Percentiles rank a stretch among this genome's conserved stretches.
These are phyloP conservation scores for Gadus chalcogrammus DNA, from an alignment of 2,113 vertebrate genomes.

Conservation along the genomic window DNA sequence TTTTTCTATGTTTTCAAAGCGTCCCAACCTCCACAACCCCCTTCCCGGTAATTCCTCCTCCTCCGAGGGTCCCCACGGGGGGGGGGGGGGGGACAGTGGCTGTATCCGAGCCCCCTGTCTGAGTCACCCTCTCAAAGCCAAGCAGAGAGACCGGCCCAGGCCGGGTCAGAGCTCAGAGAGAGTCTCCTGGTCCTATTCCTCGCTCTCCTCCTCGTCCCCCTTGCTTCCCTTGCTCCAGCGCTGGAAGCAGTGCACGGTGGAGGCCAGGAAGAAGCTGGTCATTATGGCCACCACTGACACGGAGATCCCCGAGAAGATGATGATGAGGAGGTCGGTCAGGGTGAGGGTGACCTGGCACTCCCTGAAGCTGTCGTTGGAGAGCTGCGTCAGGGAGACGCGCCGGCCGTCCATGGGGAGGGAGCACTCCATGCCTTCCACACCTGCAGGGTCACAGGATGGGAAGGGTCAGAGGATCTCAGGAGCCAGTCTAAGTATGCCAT, in stretches of 20 bases:
- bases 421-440: conserved; percentile 89
- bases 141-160: not conserved
- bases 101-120: not conserved
- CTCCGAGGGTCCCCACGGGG: too few relatives aligned
- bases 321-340: conserved; percentile 92
- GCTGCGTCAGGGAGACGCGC: conserved; percentile 83
- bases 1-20: not conserved
- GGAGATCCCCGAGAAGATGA: conserved; percentile 96
- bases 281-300: conserved; percentile 95
- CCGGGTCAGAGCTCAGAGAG: not conserved
- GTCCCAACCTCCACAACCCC: too few relatives aligned
- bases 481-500: too few relatives aligned
- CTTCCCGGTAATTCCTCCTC: too few relatives aligned
- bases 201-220: conserved; percentile 88
- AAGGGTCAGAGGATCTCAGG: not conserved
- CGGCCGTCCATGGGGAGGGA: conserved; percentile 86
- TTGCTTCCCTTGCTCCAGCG: conserved; percentile 90
- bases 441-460: conserved; percentile 59
- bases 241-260: conserved; percentile 96
- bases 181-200: conserved; percentile 69
- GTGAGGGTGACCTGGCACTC: conserved; percentile 92
- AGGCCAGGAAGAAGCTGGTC: conserved; percentile 96
- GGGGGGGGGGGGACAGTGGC: not conserved
- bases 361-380: conserved; percentile 93
- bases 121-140: not conserved